Base-by-base conservation (phyloP, 64 coral and sea anemone genomes). In the Platygyra sinensis region DNA sequence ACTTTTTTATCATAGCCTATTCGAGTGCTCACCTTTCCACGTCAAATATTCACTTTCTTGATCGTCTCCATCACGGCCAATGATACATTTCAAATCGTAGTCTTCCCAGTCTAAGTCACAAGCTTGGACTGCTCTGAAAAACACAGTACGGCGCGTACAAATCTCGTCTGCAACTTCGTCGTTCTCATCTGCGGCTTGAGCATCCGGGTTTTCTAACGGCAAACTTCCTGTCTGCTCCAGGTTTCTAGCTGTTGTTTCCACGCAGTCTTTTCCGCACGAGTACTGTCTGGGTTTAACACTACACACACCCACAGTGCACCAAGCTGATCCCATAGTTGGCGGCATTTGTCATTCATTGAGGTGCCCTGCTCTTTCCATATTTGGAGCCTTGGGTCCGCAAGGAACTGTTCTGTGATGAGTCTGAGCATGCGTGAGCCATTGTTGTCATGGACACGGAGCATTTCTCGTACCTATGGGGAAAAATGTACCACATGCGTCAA, bases 341-440 rank as follows among this genome's bases (percentile, higher is more conserved):
- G 85, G 33, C 97, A 99, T 74, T 99, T 99, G 64, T 99, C 97
- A 74, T 95, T 99, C 97, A 99, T 99, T 16, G 84, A 93, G 22
- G 94, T 95, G 30, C 94, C 94, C 79, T 99, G 97, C 79, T 97
- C 90, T 79, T 97, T 97, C 95, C 95, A 97, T 63, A 97, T 90
- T 76, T 99, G 97, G 32, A 99, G 91, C 6, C 94, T 88, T 55
- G 97, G 97, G 75, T 99, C 97, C 2, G 91, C 97, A 33, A 99
- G 91, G 75, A 99, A 99, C 39, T 99, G 97, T 30, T 99, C 97
- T 30, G 97, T 99, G n/a, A 99, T 99, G 4, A 99, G 83, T 67
- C 77, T 99, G 30, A 99, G 94, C 97, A 99, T 99, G 78, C 97
- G 90, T 30, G 97, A 95, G 24, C 97, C 97, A 83, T 99, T 99